These are phyloP conservation scores for Pollenia labialis DNA, from an alignment of 2,888 invertebrate species.

Conservation along the genomic window DNA sequence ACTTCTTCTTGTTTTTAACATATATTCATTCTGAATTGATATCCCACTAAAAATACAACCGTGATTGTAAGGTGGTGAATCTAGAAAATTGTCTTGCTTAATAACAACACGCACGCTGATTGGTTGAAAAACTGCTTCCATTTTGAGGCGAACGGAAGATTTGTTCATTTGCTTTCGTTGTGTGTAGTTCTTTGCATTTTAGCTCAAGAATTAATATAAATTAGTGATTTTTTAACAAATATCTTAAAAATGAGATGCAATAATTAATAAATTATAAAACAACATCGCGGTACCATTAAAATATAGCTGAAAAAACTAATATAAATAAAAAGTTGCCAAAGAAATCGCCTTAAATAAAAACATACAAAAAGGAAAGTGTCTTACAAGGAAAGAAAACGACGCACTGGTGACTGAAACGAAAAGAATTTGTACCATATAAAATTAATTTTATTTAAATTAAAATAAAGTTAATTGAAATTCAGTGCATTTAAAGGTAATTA, in stretches of 20 bases:
- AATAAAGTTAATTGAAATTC: constrained; percentile 19
- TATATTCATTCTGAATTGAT: constrained; percentile 31
- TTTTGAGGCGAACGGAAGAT: constrained; percentile 78
- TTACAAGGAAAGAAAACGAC: constrained; percentile 35
- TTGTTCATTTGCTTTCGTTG: constrained; percentile 75
- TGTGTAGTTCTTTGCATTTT: constrained; percentile 74
- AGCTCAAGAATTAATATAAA: constrained; percentile 70
- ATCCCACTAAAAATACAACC: constrained; percentile 52
- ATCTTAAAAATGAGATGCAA: constrained; percentile 45
- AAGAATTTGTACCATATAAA: constrained; percentile 41
- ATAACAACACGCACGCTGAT: constrained; percentile 72
- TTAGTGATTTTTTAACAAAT: constrained; percentile 59
- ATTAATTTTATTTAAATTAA: constrained; percentile 49
- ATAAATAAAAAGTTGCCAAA: constrained; percentile 12
- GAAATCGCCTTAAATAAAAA: constrained; percentile 31
- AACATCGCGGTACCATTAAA: neutral
- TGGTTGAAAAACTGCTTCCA: constrained; percentile 75
- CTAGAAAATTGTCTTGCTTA: constrained; percentile 28
- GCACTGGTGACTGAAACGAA: constrained; percentile 42
- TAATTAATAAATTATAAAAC: constrained; percentile 40
- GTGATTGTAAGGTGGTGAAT: constrained; percentile 29
- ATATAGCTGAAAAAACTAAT: neutral
- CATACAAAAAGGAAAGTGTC: constrained; percentile 45
- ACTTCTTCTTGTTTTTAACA: constrained; percentile 39
- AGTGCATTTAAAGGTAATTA: constrained; percentile 28